These are phyloP conservation scores for Rambutsinella grinnellia DNA, from an alignment of 2,888 invertebrate genomes.

Conservation along the genomic window DNA sequence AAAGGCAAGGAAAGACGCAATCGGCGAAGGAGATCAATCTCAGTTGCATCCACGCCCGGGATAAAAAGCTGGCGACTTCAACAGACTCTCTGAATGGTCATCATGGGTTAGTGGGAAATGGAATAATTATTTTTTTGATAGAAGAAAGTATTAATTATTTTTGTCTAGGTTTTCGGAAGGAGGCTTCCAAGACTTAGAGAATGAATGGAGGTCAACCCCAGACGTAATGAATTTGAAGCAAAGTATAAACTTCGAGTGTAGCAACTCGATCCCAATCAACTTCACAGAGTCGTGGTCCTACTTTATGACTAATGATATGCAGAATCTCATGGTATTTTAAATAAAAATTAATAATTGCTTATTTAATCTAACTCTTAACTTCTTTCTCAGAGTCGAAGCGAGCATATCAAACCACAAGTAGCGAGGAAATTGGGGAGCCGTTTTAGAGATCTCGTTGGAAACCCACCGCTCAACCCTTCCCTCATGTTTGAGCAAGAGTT, in stretches of 20 bases:
- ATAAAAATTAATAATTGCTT: background rate
- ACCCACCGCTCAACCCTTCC: conserved; percentile 56
- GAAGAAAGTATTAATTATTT: background rate
- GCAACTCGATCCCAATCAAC: conserved; percentile 66
- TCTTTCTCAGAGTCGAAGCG: conserved; percentile 51
- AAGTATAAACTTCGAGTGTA: conserved; percentile 66
- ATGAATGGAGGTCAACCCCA: conserved; percentile 60
- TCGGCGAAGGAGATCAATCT: conserved; percentile 55
- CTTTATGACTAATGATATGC: conserved; percentile 65
- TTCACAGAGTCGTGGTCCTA: conserved; percentile 67
- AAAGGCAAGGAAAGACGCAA: conserved; percentile 44
- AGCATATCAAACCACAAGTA: conserved; percentile 57
- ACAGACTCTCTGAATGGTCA: conserved; percentile 46
- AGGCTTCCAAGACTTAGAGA: conserved; percentile 56
- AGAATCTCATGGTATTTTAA: conserved; percentile 55
- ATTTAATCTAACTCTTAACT: background rate
- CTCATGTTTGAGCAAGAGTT: conserved; percentile 63
- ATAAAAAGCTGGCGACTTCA: conserved; percentile 63
- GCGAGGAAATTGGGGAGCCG: conserved; percentile 58
- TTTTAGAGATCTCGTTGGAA: conserved; percentile 62
- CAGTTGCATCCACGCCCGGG: conserved; percentile 62
- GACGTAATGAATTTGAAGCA: conserved; percentile 65
- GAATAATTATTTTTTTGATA: background rate
- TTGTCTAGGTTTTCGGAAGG: conserved; percentile 40
- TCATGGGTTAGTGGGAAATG: conserved; percentile 25